phyloP scores from a whole-genome alignment of 2,888 invertebrate genomes.

The Cheilosia grossa region DNA sequence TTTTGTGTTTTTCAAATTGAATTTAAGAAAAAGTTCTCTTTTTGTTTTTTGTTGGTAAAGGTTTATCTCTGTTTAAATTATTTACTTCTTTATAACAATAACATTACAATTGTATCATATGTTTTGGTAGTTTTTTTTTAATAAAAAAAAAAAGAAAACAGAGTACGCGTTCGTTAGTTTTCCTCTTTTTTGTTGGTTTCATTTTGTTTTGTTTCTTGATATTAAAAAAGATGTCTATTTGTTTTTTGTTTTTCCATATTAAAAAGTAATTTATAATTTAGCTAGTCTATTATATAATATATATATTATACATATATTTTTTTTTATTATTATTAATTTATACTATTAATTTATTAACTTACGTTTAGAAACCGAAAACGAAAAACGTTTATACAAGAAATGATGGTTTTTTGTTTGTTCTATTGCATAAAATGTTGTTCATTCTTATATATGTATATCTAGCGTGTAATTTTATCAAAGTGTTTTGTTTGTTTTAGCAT shows the following conservation, averaged over 20 bases:
- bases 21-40: constrained; percentile 60
- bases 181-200: constrained; percentile 43
- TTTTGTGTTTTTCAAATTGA: constrained; percentile 46
- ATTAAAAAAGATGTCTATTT: constrained; percentile 71
- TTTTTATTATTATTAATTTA: constrained; percentile 49
- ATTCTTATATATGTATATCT: constrained; percentile 36
- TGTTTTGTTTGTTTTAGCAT: constrained; percentile 56
- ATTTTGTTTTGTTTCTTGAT: constrained; percentile 59
- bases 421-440: constrained; percentile 43
- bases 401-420: constrained; percentile 45
- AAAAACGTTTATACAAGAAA: constrained; percentile 74
- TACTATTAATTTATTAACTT: constrained; percentile 65
- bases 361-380: constrained; percentile 70
- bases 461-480: constrained; percentile 61
- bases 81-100: constrained; percentile 61
- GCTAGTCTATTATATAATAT: constrained; percentile 70
- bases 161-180: constrained; percentile 39
- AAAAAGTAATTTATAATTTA: constrained; percentile 74
- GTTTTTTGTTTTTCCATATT: constrained; percentile 67
- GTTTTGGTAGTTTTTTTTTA: constrained; percentile 28
- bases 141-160: constrained; percentile 44
- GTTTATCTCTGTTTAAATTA: constrained; percentile 52
- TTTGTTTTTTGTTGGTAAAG: constrained; percentile 33
- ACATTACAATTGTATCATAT: constrained; percentile 64
- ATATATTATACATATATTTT: constrained; percentile 46